Base-by-base conservation (phyloP, 2,888 invertebrate genomes). In the Timandra comae region DNA sequence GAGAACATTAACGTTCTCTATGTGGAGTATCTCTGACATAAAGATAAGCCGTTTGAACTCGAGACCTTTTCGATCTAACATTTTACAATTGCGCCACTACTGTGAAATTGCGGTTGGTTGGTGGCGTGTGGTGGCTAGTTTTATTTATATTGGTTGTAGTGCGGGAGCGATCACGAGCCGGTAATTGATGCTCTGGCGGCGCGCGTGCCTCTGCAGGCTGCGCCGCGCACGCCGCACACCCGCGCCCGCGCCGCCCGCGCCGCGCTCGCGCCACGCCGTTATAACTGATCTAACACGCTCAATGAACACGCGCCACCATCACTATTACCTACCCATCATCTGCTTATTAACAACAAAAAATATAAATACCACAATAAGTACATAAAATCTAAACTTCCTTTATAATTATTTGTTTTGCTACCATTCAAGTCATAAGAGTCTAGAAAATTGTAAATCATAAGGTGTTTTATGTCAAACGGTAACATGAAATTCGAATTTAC, bases 81-180 rank as follows among this genome's bases (percentile, higher is more conserved):
- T 78, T 79, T 80, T 76, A 71, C 77, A 68, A 77, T 80, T 78
- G 75, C 78, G 75, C 76, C 76, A 78, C 78, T n/a, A n/a, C 16
- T 68, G 75, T 70, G 74, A 73, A 71, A 66, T 69, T 66, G 72
- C 57, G 59, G 52, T 56, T 61, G 64, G 62, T 57, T 61, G 68
- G 68, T 63, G 64, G 69, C 63, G 69, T 69, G 69, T 64, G 73
- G 64, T 63, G 70, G 67, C 62, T 62, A 63, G 69, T 69, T 79
- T 81, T 82, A 81, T 82, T 80, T 82, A 81, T 81, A 82, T 77
- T 70, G 70, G 65, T 68, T 65, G 74, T 74, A 75, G 75, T 72
- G 80, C 79, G 72, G 82, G 74, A 79, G 84, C 82, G 78, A 70
- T 81, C 84, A 82, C 84, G 84, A 81, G 63, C 64, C 52, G 58